Evolutionary conservation across 2,888 invertebrate species (phyloP), one percentile per base, ranked within the genome.

Genomic region (Tetragonula carbonaria): DNA sequence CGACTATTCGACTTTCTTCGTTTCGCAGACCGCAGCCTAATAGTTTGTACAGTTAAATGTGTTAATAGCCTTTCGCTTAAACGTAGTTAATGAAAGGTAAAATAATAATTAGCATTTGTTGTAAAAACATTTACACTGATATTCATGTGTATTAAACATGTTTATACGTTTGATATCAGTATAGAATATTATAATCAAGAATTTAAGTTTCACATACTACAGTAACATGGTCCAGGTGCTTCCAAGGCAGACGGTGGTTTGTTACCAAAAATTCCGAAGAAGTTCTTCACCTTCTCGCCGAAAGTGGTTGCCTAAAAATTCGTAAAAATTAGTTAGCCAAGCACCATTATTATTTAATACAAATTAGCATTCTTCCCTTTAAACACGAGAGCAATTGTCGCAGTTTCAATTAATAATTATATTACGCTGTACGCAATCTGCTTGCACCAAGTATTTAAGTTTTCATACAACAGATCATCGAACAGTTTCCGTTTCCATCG

Each of bases 11-110:
- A 74, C 97, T 96, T 87, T 96, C 97, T 91, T 98, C 97, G 93
- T 98, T 98, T 91, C 97, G 96, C 93, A 97, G 96, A 8, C 98
- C 98, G 92, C 98, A 98, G 94, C 96, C 97, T 98, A 82, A 84
- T 86, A 45, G 50, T 63, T 77, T 51, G 2, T 33, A 72, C 23
- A 50, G 66, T 38, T 66, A 23, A 70, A 28, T 16, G 21, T 4
- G 4, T 50, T 38, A 75, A 59, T 28, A 51, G 6, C 13, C n/a
- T n/a, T 45, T 45, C 8, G 45, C 13, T 38, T 70, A 65, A 66
- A 38, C 71, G 38, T 4, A 21, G 33, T 57, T 55, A 71, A 55
- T 38, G 71, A 21, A 21, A 70, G 28, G 28, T 53, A 53, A 33
- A 53, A 23, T 18, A 51, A 70, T 70, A 70, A 70, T 28, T 11